Evolutionary conservation across 1,140 invertebrate species (phyloP).

Genomic region (Stratiolaelaps scimitus): DNA sequence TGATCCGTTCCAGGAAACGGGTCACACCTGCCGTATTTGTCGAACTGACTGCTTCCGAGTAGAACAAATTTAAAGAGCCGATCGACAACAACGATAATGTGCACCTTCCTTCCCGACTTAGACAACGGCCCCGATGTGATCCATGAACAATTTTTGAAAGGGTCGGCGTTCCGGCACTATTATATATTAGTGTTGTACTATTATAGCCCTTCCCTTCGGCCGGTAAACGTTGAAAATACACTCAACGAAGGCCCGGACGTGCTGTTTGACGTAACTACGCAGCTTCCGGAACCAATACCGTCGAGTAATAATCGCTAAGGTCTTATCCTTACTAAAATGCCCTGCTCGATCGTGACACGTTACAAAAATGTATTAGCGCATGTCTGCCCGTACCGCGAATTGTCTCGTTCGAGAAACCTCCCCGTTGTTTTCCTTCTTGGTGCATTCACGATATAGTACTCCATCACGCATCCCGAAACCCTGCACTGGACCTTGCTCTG

Average conservation of each 20-base stretch:
- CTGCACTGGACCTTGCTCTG: too few relatives aligned
- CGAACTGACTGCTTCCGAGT: slow-evolving; percentile 1
- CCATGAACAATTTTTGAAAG: slow-evolving; percentile 4
- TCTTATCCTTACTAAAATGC: neutral
- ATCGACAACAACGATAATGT: slow-evolving; percentile 7
- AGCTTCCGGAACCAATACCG: too few relatives aligned
- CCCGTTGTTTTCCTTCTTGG: too few relatives aligned
- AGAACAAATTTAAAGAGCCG: neutral
- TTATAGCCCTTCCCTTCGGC: neutral
- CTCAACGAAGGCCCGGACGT: neutral
- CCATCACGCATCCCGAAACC: too few relatives aligned
- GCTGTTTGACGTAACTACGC: neutral
- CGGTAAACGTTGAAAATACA: neutral
- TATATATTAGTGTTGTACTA: too few relatives aligned
- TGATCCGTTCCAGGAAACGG: neutral
- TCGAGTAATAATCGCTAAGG: neutral
- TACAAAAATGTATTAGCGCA: neutral
- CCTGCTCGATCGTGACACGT: too few relatives aligned
- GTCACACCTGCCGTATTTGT: too few relatives aligned
- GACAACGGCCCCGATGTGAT: slow-evolving; percentile 4
- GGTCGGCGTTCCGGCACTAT: too few relatives aligned
- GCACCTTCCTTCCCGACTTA: neutral
- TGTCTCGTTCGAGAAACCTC: too few relatives aligned
- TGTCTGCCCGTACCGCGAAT: neutral
- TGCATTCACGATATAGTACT: too few relatives aligned